A percentile compares a stretch with the other conserved stretches of the same genome.
phyloP scores from a whole-genome alignment of 2,888 invertebrate species.

The Sepioteuthis lessoniana region DNA sequence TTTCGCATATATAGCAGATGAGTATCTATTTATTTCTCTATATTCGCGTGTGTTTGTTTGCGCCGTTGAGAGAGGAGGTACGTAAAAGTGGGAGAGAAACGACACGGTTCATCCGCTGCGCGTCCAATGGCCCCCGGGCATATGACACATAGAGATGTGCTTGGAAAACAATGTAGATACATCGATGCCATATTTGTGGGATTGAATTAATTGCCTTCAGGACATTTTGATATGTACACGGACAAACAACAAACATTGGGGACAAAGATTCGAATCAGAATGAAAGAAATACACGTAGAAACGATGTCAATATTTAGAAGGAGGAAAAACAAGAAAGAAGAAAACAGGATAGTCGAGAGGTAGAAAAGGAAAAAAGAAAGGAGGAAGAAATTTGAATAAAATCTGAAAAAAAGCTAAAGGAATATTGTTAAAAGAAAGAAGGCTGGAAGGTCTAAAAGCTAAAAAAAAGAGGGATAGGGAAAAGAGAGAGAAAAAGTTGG shows the following conservation, averaged over 20 bases:
- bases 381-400: background rate
- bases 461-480: too few species aligned
- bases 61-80: too few species aligned
- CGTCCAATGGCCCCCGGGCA: background rate
- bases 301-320: background rate
- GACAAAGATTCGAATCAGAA: too few species aligned
- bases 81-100: background rate
- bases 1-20: background rate
- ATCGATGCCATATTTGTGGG: background rate
- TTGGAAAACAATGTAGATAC: background rate
- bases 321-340: background rate
- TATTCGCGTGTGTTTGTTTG: too few species aligned
- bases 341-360: too few species aligned
- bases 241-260: constrained; percentile 13
- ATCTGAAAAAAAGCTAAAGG: background rate
- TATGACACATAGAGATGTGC: constrained; percentile 33
- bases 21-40: background rate
- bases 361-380: background rate
- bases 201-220: background rate
- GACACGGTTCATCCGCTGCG: background rate
- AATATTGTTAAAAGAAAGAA: too few species aligned
- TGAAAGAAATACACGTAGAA: background rate
- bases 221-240: background rate
- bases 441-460: too few species aligned
- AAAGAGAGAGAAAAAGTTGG: too few species aligned